Conservation (phyloP, 2,113 vertebrate genomes). For the Caranx melampygus region DNA sequence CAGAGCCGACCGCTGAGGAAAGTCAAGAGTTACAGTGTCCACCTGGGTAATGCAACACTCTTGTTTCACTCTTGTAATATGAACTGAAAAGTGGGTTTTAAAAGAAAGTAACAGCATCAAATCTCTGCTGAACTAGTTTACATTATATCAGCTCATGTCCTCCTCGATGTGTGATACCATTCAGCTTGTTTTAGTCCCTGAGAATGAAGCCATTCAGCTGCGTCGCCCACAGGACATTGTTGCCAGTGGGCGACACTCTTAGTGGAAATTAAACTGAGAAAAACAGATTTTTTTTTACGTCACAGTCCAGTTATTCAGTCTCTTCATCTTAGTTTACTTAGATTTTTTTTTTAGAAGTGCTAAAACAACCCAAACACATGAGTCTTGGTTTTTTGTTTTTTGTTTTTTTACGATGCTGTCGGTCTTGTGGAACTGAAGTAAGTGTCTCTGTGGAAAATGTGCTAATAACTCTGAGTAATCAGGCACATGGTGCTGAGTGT, state of each 20-base stretch:
- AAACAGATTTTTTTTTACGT: constrained; percentile 5
- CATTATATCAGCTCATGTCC: neutral
- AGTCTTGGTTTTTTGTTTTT: constrained; percentile 2
- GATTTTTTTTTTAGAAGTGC: neutral
- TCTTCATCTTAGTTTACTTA: neutral
- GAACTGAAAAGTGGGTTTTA: constrained; percentile 1
- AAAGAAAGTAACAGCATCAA: neutral
- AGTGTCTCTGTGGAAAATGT: constrained; percentile 46
- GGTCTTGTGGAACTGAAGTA: constrained; percentile 20
- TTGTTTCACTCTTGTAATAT: constrained; percentile 20
- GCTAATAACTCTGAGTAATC: constrained; percentile 57
- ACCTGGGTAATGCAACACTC: constrained; percentile 82
- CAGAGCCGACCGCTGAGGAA: constrained; percentile 72
- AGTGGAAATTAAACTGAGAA: neutral
- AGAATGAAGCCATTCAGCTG: constrained; percentile 24
- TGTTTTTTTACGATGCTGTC: constrained; percentile 1
- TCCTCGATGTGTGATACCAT: neutral
- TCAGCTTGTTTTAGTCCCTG: neutral
- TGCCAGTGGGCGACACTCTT: constrained; percentile 3
- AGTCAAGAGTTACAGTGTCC: constrained; percentile 85
- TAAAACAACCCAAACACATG: constrained; percentile 35
- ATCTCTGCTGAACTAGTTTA: neutral
- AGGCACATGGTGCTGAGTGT: constrained; percentile 41
- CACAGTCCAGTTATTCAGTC: constrained; percentile 1
- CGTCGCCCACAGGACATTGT: constrained; percentile 35